These are phyloP conservation scores for Tachypleus tridentatus DNA, from an alignment of 1,140 invertebrate genomes.

Conservation along the genomic window DNA sequence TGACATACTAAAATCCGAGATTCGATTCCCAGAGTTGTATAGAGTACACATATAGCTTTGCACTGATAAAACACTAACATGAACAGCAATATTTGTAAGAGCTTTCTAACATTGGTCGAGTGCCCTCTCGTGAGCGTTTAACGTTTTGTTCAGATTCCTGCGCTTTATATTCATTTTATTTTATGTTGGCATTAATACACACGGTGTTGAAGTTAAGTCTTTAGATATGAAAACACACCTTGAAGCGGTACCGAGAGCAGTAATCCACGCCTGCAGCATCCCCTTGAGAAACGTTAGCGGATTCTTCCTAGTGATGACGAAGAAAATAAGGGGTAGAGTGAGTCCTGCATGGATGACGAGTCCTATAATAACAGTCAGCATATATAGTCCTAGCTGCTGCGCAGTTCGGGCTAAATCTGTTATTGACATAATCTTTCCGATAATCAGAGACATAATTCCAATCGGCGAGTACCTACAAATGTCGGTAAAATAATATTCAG, in stretches of 20 bases:
- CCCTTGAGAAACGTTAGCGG: slow-evolving; percentile 75
- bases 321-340: slow-evolving; percentile 71
- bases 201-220: no score
- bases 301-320: slow-evolving; percentile 68
- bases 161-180: no score
- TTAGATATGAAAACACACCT: slow-evolving; percentile 50
- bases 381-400: slow-evolving; percentile 73
- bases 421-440: slow-evolving; percentile 75
- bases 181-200: no score
- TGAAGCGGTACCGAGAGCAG: slow-evolving; percentile 84
- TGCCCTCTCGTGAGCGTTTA: no score
- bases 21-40: no score
- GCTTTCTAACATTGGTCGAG: no score
- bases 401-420: slow-evolving; percentile 62
- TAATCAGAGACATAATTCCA: slow-evolving; percentile 80
- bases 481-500: no score
- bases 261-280: slow-evolving; percentile 70
- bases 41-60: no score
- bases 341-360: slow-evolving; percentile 77
- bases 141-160: no score
- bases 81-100: no score
- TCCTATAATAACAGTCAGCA: slow-evolving; percentile 71
- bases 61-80: no score
- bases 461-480: slow-evolving; percentile 58
- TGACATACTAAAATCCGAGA: no score